phyloP scores from a whole-genome alignment of 2,797 vertebrate genomes.

The Graptemys geographica region DNA sequence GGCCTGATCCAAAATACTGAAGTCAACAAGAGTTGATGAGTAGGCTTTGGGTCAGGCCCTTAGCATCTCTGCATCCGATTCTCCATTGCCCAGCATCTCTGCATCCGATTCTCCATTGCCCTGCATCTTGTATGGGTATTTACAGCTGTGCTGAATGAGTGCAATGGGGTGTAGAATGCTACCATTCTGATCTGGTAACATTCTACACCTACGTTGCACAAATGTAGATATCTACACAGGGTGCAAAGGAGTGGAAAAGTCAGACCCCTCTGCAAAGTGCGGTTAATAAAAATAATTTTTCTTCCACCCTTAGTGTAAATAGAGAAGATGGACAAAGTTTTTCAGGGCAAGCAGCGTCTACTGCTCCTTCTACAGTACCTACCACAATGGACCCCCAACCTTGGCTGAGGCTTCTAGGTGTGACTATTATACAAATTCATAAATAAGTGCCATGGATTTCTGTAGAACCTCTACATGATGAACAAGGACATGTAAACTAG shows the following conservation, averaged over 20 bases:
- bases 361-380: not conserved
- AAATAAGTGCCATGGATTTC: not conserved
- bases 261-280: not conserved
- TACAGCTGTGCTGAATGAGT: not conserved
- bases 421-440: not conserved
- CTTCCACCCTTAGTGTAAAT: not conserved
- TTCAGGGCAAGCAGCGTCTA: not conserved
- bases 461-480: not conserved
- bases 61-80: not conserved
- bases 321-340: no score
- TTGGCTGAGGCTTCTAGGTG: not conserved
- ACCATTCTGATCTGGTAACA: not conserved
- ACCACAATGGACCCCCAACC: not conserved
- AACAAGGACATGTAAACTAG: not conserved
- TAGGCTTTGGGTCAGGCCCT: not conserved
- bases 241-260: not conserved
- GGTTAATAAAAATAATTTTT: not conserved
- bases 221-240: not conserved
- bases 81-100: not conserved
- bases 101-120: not conserved
- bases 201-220: not conserved
- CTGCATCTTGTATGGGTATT: not conserved
- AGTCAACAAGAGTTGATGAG: not conserved
- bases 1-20: not conserved
- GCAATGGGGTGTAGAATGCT: not conserved